Percentiles rank a stretch among this genome's conserved stretches.
phyloP scores from a whole-genome alignment of 2,113 vertebrate species.

The Pelmatolapia mariae region DNA sequence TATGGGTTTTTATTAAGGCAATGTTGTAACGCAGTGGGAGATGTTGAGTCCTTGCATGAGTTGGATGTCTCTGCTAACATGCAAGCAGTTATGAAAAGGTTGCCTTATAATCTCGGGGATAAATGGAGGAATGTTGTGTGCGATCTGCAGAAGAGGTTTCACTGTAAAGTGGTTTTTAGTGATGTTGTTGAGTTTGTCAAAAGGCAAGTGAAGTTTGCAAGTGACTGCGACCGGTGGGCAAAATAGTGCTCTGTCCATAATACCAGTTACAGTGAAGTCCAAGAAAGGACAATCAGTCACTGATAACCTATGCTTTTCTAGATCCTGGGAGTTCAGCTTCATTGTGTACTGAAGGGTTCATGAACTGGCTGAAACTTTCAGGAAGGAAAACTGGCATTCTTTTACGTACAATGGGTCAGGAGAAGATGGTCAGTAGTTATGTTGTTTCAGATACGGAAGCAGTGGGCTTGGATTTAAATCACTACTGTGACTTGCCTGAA shows the following conservation, averaged over 20 bases:
- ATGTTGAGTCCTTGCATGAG: too few relatives aligned
- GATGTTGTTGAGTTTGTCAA: not conserved
- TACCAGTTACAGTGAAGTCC: not conserved
- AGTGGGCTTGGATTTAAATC: not conserved
- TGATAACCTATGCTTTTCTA: accelerated
- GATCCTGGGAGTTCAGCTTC: not conserved
- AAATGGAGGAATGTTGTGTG: too few relatives aligned
- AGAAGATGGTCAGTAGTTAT: not conserved
- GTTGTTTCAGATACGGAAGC: not conserved
- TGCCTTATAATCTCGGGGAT: too few relatives aligned
- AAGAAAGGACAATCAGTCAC: not conserved
- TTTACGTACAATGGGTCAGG: not conserved
- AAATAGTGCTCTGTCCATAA: not conserved
- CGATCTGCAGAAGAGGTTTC: accelerated
- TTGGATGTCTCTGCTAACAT: too few relatives aligned
- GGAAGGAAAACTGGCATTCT: not conserved
- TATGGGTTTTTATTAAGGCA: too few relatives aligned
- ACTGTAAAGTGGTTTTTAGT: accelerated
- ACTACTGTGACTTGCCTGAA: not conserved
- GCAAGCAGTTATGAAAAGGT: too few relatives aligned
- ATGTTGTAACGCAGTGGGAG: too few relatives aligned
- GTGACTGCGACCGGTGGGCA: accelerated
- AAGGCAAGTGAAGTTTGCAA: not conserved
- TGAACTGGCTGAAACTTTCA: not conserved
- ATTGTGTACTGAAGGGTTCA: not conserved